Evolutionary conservation across 2,797 vertebrate genomes (phyloP).

Genomic region (Chelonia mydas): DNA sequence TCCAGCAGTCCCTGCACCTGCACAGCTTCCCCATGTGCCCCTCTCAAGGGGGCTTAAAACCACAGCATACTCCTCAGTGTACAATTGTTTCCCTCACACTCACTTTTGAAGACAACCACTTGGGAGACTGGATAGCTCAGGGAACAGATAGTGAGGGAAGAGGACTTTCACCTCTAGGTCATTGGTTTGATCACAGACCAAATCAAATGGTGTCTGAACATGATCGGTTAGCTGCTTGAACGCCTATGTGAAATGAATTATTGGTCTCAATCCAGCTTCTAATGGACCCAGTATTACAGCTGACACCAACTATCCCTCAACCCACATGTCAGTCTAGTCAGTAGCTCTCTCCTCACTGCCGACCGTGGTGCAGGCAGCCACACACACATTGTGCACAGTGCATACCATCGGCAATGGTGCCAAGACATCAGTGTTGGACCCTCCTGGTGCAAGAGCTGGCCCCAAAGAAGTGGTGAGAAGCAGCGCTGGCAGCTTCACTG

Average conservation of each 20-base stretch:
- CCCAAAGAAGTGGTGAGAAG: background rate
- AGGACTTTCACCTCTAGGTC: background rate
- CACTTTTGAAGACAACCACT: background rate
- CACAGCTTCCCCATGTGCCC: background rate
- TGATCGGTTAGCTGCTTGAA: background rate
- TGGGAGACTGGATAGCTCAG: background rate
- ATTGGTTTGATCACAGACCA: background rate
- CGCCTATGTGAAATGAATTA: background rate
- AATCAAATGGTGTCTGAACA: background rate
- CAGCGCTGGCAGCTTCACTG: background rate
- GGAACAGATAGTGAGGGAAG: background rate
- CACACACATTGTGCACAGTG: background rate
- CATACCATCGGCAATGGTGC: background rate
- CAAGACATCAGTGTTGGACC: background rate
- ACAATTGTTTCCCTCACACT: background rate
- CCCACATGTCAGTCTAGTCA: background rate
- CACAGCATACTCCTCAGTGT: background rate
- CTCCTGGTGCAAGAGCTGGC: background rate
- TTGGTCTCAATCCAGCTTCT: background rate
- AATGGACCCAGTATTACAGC: background rate
- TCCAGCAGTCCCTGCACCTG: background rate
- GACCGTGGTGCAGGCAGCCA: background rate
- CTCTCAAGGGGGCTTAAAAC: background rate
- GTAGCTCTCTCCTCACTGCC: background rate
- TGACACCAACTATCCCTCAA: slow-evolving; percentile 22